Conservation (phyloP, 2,888 invertebrate species). For the Ennomos fuscantarius region DNA sequence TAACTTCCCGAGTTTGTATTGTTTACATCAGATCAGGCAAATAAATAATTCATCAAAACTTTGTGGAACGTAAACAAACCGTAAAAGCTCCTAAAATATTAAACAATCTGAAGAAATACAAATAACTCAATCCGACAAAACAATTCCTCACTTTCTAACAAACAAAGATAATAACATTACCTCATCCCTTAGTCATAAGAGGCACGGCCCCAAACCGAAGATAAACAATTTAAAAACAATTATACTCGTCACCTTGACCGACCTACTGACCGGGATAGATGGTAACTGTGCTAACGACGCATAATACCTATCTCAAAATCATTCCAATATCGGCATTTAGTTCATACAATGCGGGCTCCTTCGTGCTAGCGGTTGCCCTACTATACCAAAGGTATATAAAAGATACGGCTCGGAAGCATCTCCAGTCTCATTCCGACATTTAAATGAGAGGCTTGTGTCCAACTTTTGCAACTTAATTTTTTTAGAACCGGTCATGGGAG, state of each 20-base stretch:
- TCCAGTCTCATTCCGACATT: slow-evolving; percentile 70
- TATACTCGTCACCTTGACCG: slow-evolving; percentile 75
- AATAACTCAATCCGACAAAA: slow-evolving; percentile 22
- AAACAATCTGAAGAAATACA: slow-evolving; percentile 25
- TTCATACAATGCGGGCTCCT: slow-evolving; percentile 61
- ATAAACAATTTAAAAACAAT: slow-evolving; percentile 65
- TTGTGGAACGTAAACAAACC: slow-evolving; percentile 14
- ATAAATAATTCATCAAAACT: slow-evolving; percentile 9
- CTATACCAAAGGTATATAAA: slow-evolving; percentile 76
- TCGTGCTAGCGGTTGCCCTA: slow-evolving; percentile 80
- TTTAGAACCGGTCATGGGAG: slow-evolving; percentile 76
- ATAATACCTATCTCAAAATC: slow-evolving; percentile 75
- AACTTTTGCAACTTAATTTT: slow-evolving; percentile 64
- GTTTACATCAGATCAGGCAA: not conserved
- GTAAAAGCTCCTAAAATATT: slow-evolving; percentile 11
- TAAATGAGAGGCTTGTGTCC: slow-evolving; percentile 63
- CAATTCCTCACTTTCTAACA: slow-evolving; percentile 25
- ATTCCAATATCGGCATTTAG: slow-evolving; percentile 49
- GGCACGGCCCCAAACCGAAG: slow-evolving; percentile 42
- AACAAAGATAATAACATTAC: slow-evolving; percentile 28
- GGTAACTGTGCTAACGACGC: slow-evolving; percentile 77
- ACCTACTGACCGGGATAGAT: slow-evolving; percentile 72
- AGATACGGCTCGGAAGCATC: slow-evolving; percentile 64
- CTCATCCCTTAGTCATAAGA: slow-evolving; percentile 41
- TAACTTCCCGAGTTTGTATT: too few relatives aligned